These are phyloP conservation scores for Eolophus roseicapilla DNA, from an alignment of 2,113 vertebrate genomes.

Conservation along the genomic window DNA sequence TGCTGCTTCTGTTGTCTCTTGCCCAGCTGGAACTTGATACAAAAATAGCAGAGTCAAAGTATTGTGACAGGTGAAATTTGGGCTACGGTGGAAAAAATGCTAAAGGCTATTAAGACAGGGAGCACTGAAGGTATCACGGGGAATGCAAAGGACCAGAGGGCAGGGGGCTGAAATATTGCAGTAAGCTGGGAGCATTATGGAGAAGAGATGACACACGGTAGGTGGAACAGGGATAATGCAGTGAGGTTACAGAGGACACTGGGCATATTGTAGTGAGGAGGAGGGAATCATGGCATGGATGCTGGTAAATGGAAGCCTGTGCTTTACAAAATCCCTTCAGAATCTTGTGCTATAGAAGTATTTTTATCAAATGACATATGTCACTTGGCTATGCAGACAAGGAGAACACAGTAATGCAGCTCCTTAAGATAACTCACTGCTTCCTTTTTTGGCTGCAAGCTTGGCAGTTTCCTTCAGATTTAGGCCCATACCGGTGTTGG, in stretches of 20 bases:
- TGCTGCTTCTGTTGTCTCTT: background rate
- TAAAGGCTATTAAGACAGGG: background rate
- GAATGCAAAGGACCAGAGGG: fast-evolving
- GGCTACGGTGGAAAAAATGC: background rate
- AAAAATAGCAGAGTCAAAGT: background rate
- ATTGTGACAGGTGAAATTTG: background rate
- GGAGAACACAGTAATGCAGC: background rate
- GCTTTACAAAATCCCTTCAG: background rate
- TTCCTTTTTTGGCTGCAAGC: background rate
- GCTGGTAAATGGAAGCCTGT: background rate
- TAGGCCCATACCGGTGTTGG: background rate
- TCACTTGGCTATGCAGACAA: background rate
- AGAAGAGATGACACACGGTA: background rate
- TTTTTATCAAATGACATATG: conserved; percentile 9
- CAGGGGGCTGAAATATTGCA: background rate
- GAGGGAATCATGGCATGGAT: background rate
- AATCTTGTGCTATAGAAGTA: background rate
- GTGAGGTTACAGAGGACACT: background rate
- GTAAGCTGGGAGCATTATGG: background rate
- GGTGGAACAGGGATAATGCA: background rate
- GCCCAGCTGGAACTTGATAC: background rate
- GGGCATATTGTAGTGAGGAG: background rate
- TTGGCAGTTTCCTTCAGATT: background rate
- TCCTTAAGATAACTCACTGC: background rate
- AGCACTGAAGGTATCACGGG: background rate